phyloP scores from a whole-genome alignment of 92 coral and sea anemone species.

The Pocillopora grandis region DNA sequence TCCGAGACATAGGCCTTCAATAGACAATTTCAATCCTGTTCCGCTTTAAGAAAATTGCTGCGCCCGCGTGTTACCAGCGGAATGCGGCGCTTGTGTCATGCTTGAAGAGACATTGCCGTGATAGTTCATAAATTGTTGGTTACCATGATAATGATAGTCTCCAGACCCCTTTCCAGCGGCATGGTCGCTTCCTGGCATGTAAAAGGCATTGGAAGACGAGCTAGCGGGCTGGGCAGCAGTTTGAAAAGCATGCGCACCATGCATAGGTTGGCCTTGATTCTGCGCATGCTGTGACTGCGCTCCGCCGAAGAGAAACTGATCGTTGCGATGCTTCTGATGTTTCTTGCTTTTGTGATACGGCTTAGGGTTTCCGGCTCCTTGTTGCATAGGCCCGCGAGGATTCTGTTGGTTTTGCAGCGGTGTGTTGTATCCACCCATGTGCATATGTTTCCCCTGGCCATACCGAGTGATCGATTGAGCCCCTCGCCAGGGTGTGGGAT shows the following conservation, averaged over 20 bases:
- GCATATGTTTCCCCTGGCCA: constrained; percentile 30
- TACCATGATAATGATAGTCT: constrained; percentile 22
- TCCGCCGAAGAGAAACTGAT: constrained; percentile 9
- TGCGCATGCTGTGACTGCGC: constrained; percentile 38
- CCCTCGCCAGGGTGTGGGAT: constrained; percentile 5
- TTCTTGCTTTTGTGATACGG: constrained; percentile 15
- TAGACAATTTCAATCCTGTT: background rate
- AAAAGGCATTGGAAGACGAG: constrained; percentile 14
- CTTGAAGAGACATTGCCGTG: constrained; percentile 21
- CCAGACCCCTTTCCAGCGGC: constrained; percentile 29
- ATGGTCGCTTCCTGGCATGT: constrained; percentile 19
- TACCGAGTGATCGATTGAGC: constrained; percentile 34
- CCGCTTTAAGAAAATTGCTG: constrained; percentile 27
- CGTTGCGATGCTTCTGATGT: constrained; percentile 30
- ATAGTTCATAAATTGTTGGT: constrained; percentile 38
- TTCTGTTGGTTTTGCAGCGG: constrained; percentile 33
- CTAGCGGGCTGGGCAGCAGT: constrained; percentile 36
- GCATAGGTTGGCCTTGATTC: constrained; percentile 22
- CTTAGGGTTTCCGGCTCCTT: constrained; percentile 25
- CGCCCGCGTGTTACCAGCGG: constrained; percentile 32
- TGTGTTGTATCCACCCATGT: constrained; percentile 27
- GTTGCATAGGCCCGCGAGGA: constrained; percentile 45
- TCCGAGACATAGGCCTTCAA: background rate
- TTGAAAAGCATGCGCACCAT: constrained; percentile 33
- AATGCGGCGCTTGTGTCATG: constrained; percentile 39